These are phyloP conservation scores for Monoplex corrugatus DNA, from an alignment of 2,888 invertebrate species.

Conservation along the genomic window DNA sequence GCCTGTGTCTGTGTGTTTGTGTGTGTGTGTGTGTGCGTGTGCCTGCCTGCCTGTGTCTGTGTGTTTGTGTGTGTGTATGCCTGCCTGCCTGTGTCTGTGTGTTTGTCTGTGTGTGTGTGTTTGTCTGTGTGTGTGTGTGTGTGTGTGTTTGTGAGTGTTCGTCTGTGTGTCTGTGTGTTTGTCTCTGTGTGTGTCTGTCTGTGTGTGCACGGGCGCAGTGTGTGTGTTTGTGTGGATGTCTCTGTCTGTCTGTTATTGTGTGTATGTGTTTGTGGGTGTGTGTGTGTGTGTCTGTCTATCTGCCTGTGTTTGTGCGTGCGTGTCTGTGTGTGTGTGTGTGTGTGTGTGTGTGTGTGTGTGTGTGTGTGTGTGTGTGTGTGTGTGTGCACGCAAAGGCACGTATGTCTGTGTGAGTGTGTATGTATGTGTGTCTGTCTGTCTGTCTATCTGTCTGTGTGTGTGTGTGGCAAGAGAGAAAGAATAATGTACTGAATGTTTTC, in stretches of 20 bases:
- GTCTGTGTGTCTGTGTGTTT: too few relatives aligned
- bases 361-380: neutral
- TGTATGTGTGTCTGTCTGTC: too few relatives aligned
- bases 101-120: neutral
- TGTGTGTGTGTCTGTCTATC: conserved; percentile 10
- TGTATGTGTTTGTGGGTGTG: neutral
- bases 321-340: conserved; percentile 33
- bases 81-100: neutral
- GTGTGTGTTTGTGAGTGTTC: neutral
- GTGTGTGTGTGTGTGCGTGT: neutral
- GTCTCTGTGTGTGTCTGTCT: too few relatives aligned
- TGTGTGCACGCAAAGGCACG: too few relatives aligned
- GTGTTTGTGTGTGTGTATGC: neutral
- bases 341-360: conserved; percentile 22
- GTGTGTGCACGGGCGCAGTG: too few relatives aligned
- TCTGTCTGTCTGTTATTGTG: neutral
- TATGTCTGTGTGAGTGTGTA: too few relatives aligned
- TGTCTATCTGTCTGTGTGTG: neutral
- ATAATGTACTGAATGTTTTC: too few relatives aligned
- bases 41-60: too few relatives aligned
- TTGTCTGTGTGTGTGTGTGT: neutral
- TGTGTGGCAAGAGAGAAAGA: neutral
- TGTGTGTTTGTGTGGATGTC: neutral
- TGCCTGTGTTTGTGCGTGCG: conserved; percentile 14
- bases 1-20: neutral